A percentile compares a stretch with the other conserved stretches of the same genome.
Evolutionary conservation across 1,140 invertebrate genomes (phyloP).

Genomic region (Drosophila orena): DNA sequence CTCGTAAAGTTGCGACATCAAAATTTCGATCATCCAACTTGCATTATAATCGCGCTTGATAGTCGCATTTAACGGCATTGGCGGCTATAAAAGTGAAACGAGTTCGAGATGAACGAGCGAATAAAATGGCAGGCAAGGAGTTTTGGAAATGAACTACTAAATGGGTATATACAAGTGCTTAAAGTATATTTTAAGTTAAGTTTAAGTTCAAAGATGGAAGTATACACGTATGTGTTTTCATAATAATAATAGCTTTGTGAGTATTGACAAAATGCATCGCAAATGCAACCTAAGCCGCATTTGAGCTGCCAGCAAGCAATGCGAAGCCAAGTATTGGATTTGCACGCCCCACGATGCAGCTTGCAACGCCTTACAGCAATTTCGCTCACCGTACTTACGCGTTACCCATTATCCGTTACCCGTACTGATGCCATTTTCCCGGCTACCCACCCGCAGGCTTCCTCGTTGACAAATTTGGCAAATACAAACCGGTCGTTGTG

Average conservation of each 20-base stretch:
- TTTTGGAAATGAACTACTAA: not conserved
- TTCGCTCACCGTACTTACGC: conserved; percentile 11
- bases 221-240: too few relatives aligned
- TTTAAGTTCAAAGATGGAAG: too few relatives aligned
- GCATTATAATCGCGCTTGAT: conserved; percentile 33
- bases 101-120: not conserved
- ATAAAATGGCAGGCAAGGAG: not conserved
- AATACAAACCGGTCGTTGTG: conserved; percentile 92
- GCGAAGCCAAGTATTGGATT: not conserved
- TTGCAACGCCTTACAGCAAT: conserved; percentile 14
- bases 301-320: conserved; percentile 14
- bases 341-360: not conserved
- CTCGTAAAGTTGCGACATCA: conserved; percentile 31
- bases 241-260: too few relatives aligned
- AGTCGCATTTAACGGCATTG: conserved; percentile 15
- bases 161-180: not conserved
- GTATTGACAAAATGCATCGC: not conserved
- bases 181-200: too few relatives aligned
- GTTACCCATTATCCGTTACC: not conserved
- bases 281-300: conserved; percentile 13
- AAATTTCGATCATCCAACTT: conserved; percentile 35
- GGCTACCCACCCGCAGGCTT: conserved; percentile 86
- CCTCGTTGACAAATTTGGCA: conserved; percentile 92
- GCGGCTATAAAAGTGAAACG: conserved; percentile 7
- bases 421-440: not conserved